Evolutionary conservation across 2,888 invertebrate genomes (phyloP).

Genomic region (Agrotis segetum): DNA sequence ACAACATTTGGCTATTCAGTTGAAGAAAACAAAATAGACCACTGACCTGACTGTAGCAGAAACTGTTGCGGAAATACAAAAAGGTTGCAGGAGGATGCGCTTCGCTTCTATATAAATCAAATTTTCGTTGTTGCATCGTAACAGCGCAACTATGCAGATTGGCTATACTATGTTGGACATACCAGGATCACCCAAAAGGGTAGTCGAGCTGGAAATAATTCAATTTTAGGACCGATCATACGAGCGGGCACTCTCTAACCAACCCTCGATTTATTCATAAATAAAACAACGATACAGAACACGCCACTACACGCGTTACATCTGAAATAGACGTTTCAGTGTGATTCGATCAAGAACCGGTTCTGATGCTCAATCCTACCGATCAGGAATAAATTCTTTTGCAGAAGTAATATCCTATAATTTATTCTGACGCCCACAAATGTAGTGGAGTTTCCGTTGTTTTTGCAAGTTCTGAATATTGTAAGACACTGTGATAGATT

Average conservation of each 20-base stretch:
- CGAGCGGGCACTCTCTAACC: slow-evolving; percentile 69
- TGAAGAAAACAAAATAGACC: slow-evolving; percentile 62
- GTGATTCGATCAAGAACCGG: slow-evolving; percentile 51
- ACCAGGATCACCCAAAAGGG: slow-evolving; percentile 62
- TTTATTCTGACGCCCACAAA: slow-evolving; percentile 49
- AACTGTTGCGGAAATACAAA: slow-evolving; percentile 49
- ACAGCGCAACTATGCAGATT: slow-evolving; percentile 75
- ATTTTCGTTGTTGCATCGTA: slow-evolving; percentile 60
- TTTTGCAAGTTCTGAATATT: slow-evolving; percentile 50
- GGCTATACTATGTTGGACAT: slow-evolving; percentile 61
- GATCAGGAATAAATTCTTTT: slow-evolving; percentile 54
- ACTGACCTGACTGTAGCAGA: slow-evolving; percentile 53
- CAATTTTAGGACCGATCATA: slow-evolving; percentile 81
- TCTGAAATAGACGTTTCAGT: slow-evolving; percentile 47
- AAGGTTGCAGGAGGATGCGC: slow-evolving; percentile 54
- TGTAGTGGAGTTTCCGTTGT: slow-evolving; percentile 28
- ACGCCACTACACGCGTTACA: slow-evolving; percentile 34
- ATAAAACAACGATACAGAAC: slow-evolving; percentile 69
- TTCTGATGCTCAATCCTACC: slow-evolving; percentile 41
- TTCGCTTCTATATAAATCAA: slow-evolving; percentile 70
- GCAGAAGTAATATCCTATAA: slow-evolving; percentile 47
- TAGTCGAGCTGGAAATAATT: slow-evolving; percentile 78
- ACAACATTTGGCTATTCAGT: slow-evolving; percentile 57
- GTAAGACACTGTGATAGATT: slow-evolving; percentile 26
- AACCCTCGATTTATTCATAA: slow-evolving; percentile 77